Conservation (phyloP, 2,888 invertebrate genomes). For the Urechis unicinctus region DNA sequence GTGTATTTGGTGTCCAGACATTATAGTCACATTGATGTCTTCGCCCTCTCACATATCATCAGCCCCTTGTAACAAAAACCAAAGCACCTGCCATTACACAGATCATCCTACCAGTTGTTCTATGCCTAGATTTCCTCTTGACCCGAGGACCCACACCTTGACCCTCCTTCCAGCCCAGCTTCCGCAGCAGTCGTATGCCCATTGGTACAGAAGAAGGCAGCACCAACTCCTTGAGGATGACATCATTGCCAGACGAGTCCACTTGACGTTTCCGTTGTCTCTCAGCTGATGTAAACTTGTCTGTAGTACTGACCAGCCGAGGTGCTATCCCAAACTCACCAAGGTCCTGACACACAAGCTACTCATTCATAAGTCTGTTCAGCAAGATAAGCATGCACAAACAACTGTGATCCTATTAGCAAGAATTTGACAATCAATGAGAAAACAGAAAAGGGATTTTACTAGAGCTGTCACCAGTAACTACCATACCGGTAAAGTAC, state of each 20-base stretch:
- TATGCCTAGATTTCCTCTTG: conserved; percentile 8
- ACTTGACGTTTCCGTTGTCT: conserved; percentile 9
- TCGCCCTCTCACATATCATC: no score
- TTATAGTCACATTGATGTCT: no score
- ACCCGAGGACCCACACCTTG: conserved; percentile 68
- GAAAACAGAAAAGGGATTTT: no score
- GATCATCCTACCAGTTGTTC: not conserved
- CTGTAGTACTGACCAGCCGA: conserved; percentile 70
- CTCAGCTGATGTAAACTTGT: conserved; percentile 59
- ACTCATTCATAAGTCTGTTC: no score
- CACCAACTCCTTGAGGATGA: conserved; percentile 66
- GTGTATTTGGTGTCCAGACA: no score
- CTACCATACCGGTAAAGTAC: no score
- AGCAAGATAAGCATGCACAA: not conserved
- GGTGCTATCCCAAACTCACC: conserved; percentile 94
- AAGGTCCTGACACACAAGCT: conserved; percentile 64
- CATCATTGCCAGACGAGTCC: conserved; percentile 59
- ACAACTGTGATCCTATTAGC: no score
- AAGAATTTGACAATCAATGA: no score
- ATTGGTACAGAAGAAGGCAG: conserved; percentile 59
- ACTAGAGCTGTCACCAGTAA: no score
- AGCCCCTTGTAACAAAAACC: no score
- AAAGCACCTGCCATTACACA: not conserved
- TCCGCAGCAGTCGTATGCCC: conserved; percentile 75
- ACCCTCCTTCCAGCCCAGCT: conserved; percentile 89